A percentile compares a stretch with the other conserved stretches of the same genome.
phyloP scores from a whole-genome alignment of 2,113 vertebrate species.

The Rynchops niger region DNA sequence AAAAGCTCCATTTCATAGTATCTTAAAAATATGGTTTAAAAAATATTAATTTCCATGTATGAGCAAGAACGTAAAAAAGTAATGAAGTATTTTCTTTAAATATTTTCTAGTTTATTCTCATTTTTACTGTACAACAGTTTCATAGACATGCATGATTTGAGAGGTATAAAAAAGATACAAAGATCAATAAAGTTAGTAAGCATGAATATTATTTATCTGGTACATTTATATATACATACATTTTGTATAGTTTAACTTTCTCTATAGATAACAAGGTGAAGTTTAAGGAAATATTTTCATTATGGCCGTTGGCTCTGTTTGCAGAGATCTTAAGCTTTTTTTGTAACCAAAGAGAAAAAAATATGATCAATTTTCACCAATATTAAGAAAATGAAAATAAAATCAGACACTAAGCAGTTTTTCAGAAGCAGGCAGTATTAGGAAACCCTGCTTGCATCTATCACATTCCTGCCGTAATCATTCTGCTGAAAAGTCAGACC shows the following conservation, averaged over 20 bases:
- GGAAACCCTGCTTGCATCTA: not conserved
- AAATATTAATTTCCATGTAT: not conserved
- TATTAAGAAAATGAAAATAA: not conserved
- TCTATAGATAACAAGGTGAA: not conserved
- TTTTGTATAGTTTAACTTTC: not conserved
- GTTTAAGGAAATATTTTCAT: not conserved
- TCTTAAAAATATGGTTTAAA: not conserved
- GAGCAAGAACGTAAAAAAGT: not conserved
- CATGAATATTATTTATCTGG: not conserved
- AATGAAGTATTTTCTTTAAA: not conserved
- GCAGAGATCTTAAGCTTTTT: not conserved
- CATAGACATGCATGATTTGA: not conserved
- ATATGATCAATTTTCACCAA: not conserved
- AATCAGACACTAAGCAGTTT: not conserved
- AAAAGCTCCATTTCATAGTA: not conserved
- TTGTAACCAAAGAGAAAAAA: not conserved
- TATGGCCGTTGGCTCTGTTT: not conserved
- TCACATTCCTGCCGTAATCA: not conserved
- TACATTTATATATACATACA: not conserved
- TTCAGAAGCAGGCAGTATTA: not conserved
- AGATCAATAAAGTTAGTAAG: not conserved
- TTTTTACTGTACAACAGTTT: not conserved
- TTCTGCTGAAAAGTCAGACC: not conserved
- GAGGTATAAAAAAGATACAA: not conserved
- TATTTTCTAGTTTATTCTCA: not conserved